Percentiles rank a stretch among this genome's conserved stretches.
Evolutionary conservation across 2,113 vertebrate species (phyloP).

Genomic region (Mormoops blainvillei): DNA sequence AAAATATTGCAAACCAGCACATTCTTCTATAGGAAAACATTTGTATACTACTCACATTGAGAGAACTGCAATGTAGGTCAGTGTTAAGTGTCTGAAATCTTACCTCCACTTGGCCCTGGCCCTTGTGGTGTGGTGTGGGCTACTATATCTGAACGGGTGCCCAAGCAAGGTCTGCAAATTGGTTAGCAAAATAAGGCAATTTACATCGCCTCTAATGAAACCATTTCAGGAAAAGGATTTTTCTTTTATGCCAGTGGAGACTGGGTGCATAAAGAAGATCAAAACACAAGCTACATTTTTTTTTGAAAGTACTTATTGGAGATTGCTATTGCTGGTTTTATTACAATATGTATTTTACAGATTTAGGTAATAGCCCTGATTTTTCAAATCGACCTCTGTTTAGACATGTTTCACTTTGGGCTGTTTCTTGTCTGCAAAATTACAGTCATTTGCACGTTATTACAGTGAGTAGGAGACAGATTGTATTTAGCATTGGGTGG

Average conservation of each 20-base stretch:
- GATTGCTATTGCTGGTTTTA: constrained; percentile 74
- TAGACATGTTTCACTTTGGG: constrained; percentile 83
- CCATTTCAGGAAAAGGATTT: constrained; percentile 65
- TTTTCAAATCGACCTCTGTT: constrained; percentile 85
- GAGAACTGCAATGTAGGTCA: constrained; percentile 56
- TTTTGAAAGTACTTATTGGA: constrained; percentile 55
- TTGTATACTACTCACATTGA: not conserved
- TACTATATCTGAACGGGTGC: constrained; percentile 14
- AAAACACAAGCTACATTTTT: constrained; percentile 48
- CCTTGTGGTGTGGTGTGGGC: not conserved
- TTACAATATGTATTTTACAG: constrained; percentile 82
- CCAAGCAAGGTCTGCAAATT: constrained; percentile 17
- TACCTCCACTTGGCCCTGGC: constrained; percentile 24
- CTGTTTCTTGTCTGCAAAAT: constrained; percentile 83
- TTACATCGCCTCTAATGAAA: constrained; percentile 58
- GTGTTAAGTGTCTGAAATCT: constrained; percentile 66
- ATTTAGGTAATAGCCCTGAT: constrained; percentile 84
- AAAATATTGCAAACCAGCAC: constrained; percentile 25
- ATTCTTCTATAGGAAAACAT: constrained; percentile 43
- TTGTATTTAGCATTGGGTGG: constrained; percentile 82
- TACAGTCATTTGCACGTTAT: constrained; percentile 87
- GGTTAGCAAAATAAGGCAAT: constrained; percentile 44
- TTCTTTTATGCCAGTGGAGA: constrained; percentile 57
- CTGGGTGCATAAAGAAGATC: constrained; percentile 57
- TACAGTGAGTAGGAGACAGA: constrained; percentile 83